Percentiles rank a stretch among this genome's conserved stretches.
Conservation (phyloP, 2,113 vertebrate genomes). For the Rhinolophus ferrumequinum region DNA sequence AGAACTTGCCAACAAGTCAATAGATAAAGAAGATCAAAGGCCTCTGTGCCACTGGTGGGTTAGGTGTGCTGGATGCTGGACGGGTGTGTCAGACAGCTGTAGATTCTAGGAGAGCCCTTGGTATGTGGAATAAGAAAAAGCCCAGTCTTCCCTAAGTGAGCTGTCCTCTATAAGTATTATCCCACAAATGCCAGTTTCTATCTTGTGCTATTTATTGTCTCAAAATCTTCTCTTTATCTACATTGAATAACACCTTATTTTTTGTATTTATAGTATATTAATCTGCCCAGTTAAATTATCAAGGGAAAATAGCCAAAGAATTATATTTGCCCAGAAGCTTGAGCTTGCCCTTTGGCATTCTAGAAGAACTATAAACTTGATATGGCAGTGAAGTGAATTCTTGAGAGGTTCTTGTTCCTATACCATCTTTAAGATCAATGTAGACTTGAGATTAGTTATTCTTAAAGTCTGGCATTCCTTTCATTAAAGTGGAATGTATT, state of each 20-base stretch:
- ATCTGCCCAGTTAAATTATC: background rate
- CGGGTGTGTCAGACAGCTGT: background rate
- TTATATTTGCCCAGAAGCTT: background rate
- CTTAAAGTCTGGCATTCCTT: background rate
- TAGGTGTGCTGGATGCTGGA: background rate
- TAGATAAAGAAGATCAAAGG: background rate
- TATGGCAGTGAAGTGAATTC: background rate
- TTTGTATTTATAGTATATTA: background rate
- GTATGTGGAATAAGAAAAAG: background rate
- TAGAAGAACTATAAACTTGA: background rate
- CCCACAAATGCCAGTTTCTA: background rate
- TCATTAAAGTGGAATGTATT: background rate
- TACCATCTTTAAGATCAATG: background rate
- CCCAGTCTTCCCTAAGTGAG: background rate
- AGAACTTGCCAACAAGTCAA: background rate
- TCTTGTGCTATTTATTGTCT: background rate
- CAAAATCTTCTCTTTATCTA: background rate
- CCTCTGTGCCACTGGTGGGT: background rate
- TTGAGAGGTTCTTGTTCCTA: background rate
- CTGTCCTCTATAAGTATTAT: background rate
- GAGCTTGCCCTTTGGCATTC: background rate
- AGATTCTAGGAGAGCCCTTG: background rate
- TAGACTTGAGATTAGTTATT: background rate
- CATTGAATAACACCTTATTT: background rate
- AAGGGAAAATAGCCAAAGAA: slow-evolving; percentile 6